phyloP scores from a whole-genome alignment of 2,113 vertebrate genomes.

The Anoura caudifer region DNA sequence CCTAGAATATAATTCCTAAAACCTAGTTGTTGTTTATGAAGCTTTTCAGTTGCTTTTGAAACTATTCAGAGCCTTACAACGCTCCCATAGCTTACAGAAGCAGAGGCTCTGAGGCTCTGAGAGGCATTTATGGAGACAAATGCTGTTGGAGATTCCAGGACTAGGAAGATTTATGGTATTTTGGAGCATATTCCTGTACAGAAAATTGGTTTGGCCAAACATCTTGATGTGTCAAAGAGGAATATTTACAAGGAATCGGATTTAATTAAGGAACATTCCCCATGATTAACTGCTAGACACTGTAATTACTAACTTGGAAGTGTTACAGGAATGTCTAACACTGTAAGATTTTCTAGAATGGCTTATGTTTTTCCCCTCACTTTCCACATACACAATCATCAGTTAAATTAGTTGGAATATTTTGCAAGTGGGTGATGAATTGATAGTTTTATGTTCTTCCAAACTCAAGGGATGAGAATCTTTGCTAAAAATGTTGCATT shows the following conservation, averaged over 20 bases:
- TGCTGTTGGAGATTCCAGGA: background rate
- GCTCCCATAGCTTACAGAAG: background rate
- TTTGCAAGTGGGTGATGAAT: background rate
- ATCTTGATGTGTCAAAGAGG: background rate
- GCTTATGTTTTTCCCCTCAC: background rate
- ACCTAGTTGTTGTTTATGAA: background rate
- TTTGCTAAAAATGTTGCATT: background rate
- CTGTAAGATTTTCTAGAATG: background rate
- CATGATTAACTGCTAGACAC: background rate
- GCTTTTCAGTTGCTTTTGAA: background rate
- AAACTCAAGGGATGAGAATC: background rate
- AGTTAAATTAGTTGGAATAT: conserved; percentile 15
- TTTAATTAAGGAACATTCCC: conserved; percentile 49
- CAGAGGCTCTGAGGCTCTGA: background rate
- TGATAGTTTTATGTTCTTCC: background rate
- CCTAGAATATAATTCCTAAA: background rate
- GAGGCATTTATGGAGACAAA: background rate
- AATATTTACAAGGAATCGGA: conserved; percentile 35
- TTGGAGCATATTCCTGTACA: background rate
- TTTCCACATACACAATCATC: conserved; percentile 14
- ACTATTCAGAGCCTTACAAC: background rate
- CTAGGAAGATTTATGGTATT: conserved; percentile 25
- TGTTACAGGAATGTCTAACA: background rate
- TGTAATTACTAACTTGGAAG: conserved; percentile 1
- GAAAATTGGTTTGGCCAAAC: conserved; percentile 50